Evolutionary conservation across 2,888 invertebrate species (phyloP), one percentile per base, ranked within the genome.

Genomic region (Pollenia amentaria): DNA sequence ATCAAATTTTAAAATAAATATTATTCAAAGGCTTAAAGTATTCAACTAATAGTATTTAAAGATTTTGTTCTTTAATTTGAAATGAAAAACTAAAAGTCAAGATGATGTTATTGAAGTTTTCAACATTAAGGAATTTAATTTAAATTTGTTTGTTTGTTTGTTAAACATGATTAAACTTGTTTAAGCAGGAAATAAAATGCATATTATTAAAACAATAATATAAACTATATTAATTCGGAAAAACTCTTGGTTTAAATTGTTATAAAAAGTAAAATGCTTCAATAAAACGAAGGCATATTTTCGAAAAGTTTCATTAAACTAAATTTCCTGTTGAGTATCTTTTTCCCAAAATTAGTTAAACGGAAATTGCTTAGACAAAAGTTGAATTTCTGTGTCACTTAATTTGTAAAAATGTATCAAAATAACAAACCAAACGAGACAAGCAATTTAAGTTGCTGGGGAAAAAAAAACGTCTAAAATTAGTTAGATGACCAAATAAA

Each of bases 401-500:
- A 67, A 67, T 16, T 44, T 57, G 46, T 73, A 10, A 51, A 57
- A 51, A 62, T 44, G 9, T 46, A 69, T 69, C 48, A 48, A 78
- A 69, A 51, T 60, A 60, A 48, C 69, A 57, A 60, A 40, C 69
- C 62, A 70, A 73, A 81, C 44, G 55, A 67, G 73, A 81, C 73
- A 81, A 81, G 81, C 73, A 81, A 81, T 81, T 81, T 81, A 73
- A 75, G 57, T 81, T 67, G 29, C 29, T 18, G n/a, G 38, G 7
- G 53, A 60, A 83, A 10, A 64, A 81, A 46, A 75, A 55, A 46
- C 18, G 29, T 57, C 46, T 53, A 53, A 82, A 82, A 82, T 73
- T 73, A 77, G 46, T 77, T 72, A 70, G 72, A 73, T 78, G 84
- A 72, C 84, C 78, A 65, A 72, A 76, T 53, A 83, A 62, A 76